Percentiles rank a stretch among this genome's conserved stretches.
Conservation (phyloP, 2,797 vertebrate species). For the Diceros bicornis region DNA sequence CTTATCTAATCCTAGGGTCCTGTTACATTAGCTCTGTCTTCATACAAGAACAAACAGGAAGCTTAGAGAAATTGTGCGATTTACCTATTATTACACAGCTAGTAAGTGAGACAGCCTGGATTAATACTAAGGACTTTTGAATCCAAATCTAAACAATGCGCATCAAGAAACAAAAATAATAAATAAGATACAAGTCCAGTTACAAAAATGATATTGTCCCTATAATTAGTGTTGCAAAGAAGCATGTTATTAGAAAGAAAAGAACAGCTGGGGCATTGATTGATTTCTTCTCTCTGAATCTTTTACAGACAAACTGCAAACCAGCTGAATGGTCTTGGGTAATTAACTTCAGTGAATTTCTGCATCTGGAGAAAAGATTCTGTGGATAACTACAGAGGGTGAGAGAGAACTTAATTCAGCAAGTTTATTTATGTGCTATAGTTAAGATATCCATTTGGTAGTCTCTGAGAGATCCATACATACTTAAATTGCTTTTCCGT, state of each 20-base stretch:
- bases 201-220: not conserved
- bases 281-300: not conserved
- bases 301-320: not conserved
- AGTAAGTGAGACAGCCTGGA: not conserved
- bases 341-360: conserved; percentile 1
- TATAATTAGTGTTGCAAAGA: not conserved
- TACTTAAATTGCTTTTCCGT: not conserved
- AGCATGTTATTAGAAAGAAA: not conserved
- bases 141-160: not conserved
- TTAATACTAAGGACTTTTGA: not conserved
- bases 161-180: not conserved
- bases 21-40: not conserved
- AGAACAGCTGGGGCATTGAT: not conserved
- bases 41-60: not conserved
- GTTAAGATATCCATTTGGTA: not conserved
- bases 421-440: not conserved
- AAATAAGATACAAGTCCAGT: not conserved
- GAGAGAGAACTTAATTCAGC: not conserved
- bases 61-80: not conserved
- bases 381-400: not conserved
- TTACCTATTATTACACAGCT: not conserved
- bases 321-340: not conserved
- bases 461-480: not conserved
- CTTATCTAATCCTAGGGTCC: not conserved
- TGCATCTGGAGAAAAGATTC: not conserved